Evolutionary conservation across 1,140 invertebrate species (phyloP), one percentile per base, ranked within the genome.

Genomic region (Caenorhabditis inopinata): DNA sequence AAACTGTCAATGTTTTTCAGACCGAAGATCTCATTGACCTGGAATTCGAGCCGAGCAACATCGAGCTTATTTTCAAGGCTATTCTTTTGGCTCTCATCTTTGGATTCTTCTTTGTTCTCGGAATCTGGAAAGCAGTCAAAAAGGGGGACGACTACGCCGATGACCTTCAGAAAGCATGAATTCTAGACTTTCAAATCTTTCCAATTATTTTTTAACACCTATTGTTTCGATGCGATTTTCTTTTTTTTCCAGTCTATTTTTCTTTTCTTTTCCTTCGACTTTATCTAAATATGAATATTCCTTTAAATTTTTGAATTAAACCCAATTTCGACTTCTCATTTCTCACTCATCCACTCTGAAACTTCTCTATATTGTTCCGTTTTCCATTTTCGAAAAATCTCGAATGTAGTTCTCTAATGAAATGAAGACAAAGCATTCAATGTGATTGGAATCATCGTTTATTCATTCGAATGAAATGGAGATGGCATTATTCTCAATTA

Each of bases 91-190:
- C 12, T 7, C 18, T 76, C 23, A 27, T 25, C 11, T 77, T 83
- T n/a, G 42, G 80, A 2, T 51, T 83, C 32, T 84, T 81, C 74
- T 81, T 73, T 14, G 42, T 73, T n/a, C 62, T 76, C 25, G 82
- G 77, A 6, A 35, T 76, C 58, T 82, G 23, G 74, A 45, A 45
- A 16, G 18, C 48, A 6, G 42, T 48, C n/a, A 75, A 51, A 14
- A 76, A 74, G 35, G 51, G 49, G 6, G 42, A 62, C 5, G 80
- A 74, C 4, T 83, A 83, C 47, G 27, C 74, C 7, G 80, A 83
- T 58, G 82, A 82, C 32, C 79, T 83, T 23, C 82, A 83, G 51
- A 83, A 83, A 18, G 49, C 75, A 11, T 81, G 35, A 79, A 29
- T 18, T 35, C 35, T 32, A 11, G 21, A 9, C 6, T 16, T 29